Evolutionary conservation across 1,140 invertebrate genomes (phyloP).

Genomic region (Hyphantria cunea): DNA sequence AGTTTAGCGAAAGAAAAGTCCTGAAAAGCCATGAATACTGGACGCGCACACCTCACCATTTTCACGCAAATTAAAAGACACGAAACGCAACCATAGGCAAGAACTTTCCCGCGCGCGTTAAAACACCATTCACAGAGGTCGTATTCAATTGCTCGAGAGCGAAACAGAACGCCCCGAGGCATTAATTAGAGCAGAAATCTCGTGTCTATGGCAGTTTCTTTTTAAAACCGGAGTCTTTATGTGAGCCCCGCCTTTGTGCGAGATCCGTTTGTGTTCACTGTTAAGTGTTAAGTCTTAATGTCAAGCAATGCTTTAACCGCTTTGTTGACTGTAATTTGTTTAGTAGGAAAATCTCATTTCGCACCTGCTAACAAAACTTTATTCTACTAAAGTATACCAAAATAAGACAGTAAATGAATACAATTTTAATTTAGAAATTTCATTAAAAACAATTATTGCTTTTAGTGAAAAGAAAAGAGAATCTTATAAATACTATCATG

Average conservation of each 20-base stretch:
- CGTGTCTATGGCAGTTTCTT: conserved; percentile 73
- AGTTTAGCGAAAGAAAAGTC: conserved; percentile 49
- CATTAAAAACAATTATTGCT: too few species aligned
- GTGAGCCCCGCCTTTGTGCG: conserved; percentile 66
- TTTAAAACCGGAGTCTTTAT: conserved; percentile 76
- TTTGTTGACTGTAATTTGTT: conserved; percentile 45
- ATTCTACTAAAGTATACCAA: conserved; percentile 4
- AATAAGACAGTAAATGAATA: neutral
- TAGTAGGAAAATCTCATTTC: conserved; percentile 10
- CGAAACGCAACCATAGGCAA: conserved; percentile 71
- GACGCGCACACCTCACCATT: conserved; percentile 72
- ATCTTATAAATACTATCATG: too few species aligned
- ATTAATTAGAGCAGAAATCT: conserved; percentile 80
- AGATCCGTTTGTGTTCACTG: conserved; percentile 51
- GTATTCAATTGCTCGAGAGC: conserved; percentile 74
- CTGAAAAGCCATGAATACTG: conserved; percentile 63
- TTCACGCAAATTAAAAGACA: conserved; percentile 81
- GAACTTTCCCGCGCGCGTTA: conserved; percentile 66
- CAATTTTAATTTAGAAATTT: neutral
- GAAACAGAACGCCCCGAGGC: conserved; percentile 76
- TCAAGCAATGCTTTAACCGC: conserved; percentile 61
- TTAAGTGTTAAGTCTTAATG: conserved; percentile 67
- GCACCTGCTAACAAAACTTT: neutral
- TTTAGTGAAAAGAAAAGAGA: too few species aligned
- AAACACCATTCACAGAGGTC: conserved; percentile 70